These are phyloP conservation scores for Prionailurus viverrinus DNA, from an alignment of 2,113 vertebrate genomes.

Conservation along the genomic window DNA sequence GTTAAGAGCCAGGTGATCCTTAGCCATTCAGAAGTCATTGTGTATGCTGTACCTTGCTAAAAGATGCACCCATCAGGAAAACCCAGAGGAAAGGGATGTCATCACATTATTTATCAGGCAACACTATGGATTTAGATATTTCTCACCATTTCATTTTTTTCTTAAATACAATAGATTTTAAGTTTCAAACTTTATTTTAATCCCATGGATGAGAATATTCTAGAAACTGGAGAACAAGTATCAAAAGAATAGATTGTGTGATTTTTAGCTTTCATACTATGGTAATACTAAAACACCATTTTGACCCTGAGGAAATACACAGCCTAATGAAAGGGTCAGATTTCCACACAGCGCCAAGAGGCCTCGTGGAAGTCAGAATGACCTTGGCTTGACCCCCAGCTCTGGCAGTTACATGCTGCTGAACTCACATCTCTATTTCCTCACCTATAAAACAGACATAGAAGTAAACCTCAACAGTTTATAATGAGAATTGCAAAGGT, in stretches of 20 bases:
- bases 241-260: not conserved
- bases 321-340: not conserved
- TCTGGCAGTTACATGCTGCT: not conserved
- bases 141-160: not conserved
- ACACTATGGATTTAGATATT: not conserved
- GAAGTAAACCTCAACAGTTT: not conserved
- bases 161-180: not conserved
- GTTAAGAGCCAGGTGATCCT: not conserved
- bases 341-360: not conserved
- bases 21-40: not conserved
- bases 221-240: not conserved
- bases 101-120: not conserved
- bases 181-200: not conserved
- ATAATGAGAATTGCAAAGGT: not conserved
- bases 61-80: not conserved
- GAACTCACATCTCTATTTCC: not conserved
- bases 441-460: not conserved
- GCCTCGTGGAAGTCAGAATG: not conserved
- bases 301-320: not conserved
- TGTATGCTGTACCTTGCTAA: not conserved
- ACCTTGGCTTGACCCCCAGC: not conserved
- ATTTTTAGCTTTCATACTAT: not conserved
- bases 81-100: not conserved
- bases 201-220: not conserved
- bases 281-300: not conserved